These are phyloP conservation scores for Pterophyllum scalare DNA, from an alignment of 2,113 vertebrate species.

Conservation along the genomic window DNA sequence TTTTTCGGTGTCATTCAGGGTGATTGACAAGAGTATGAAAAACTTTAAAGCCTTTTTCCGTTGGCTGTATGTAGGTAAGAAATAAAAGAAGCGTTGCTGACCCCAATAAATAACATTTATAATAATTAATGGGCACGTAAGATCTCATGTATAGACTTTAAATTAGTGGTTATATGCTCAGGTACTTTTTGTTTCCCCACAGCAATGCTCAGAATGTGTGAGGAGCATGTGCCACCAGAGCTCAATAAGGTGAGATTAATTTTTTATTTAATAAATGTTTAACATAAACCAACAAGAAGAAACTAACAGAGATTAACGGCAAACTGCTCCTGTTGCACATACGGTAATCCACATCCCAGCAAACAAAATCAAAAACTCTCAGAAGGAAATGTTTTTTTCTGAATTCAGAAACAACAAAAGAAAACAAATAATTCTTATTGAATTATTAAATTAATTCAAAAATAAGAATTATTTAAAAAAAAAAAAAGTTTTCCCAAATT, in stretches of 20 bases:
- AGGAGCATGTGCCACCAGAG: slow-evolving; percentile 95
- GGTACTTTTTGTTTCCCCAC: background rate
- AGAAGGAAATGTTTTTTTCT: too few relatives aligned
- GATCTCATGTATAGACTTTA: background rate
- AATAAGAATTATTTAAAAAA: too few relatives aligned
- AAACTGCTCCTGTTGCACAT: rapidly evolving
- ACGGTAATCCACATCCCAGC: background rate
- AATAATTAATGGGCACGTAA: background rate
- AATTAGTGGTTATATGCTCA: background rate
- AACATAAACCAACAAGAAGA: background rate
- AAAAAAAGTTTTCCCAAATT: too few relatives aligned
- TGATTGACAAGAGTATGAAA: slow-evolving; percentile 99
- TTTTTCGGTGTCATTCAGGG: slow-evolving; percentile 77
- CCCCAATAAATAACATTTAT: background rate
- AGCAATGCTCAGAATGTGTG: slow-evolving; percentile 99
- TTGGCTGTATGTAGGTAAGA: slow-evolving; percentile 98
- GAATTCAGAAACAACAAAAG: too few relatives aligned
- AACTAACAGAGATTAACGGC: background rate
- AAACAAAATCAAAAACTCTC: background rate
- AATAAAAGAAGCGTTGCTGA: background rate
- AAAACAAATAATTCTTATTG: too few relatives aligned
- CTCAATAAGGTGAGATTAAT: slow-evolving; percentile 90
- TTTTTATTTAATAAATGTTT: background rate
- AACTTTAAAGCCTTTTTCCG: slow-evolving; percentile 99
- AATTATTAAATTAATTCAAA: too few relatives aligned